Evolutionary conservation across 2,797 vertebrate species (phyloP), one percentile per base, ranked within the genome.

Genomic region (Mus caroli): DNA sequence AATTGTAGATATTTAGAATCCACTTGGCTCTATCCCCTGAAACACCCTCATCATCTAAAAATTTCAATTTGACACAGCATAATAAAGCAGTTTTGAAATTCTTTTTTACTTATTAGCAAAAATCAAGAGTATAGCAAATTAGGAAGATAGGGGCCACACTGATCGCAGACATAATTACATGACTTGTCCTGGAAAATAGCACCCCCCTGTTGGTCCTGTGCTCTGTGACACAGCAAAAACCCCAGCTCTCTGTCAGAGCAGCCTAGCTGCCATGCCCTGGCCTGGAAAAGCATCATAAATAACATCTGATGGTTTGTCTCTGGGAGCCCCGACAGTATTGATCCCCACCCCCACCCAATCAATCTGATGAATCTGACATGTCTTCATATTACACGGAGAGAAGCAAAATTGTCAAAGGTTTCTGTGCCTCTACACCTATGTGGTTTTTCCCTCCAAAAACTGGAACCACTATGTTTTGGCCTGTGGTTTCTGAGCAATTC

Each of bases 311-410:
- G 94, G 88, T 76, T 71, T 1, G 1, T 92, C 90, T 97, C 94
- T 73, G 43, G 34, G 69, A 94, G 69, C 71, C 67, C 88, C 58
- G 69, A 78, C 91, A 82, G 79, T 87, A 97, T 96, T 0, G 82
- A 96, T 94, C 26, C 34, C 76, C 17, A 28, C 28, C 14, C 34
- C 73, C 73, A 58, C 37, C 54, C 96, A 96, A 94, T 64, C 94
- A 92, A 93, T 94, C 95, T 85, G 96, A 94, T 94, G 83, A 94
- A 94, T 96, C 75, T 92, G 94, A 94, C 95, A 96, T 4, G 4
- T 94, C 83, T 97, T 92, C 94, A 28, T 82, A 96, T 88, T 54
- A 90, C 19, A 90, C 64, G 83, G 52, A 46, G 31, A 96, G 64
- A 95, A 94, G 86, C 54, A 94, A 56, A 83, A 89, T 67, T 56